A percentile compares a stretch with the other conserved stretches of the same genome.
These are phyloP conservation scores for Luperina nickerlii DNA, from an alignment of 2,888 invertebrate species.

Conservation along the genomic window DNA sequence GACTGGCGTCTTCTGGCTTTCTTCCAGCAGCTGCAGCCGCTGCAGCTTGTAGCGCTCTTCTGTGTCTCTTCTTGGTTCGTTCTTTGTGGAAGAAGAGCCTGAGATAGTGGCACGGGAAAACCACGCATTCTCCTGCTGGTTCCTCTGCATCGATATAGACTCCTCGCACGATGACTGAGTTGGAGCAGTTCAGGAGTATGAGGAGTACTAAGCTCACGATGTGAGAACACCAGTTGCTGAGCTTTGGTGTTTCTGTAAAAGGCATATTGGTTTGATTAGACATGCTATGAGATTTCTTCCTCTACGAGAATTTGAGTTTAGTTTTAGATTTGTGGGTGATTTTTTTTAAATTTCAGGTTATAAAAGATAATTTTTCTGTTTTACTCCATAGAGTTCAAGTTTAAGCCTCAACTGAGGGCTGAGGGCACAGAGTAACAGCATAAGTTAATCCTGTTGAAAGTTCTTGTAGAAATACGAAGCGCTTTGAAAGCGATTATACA, in stretches of 20 bases:
- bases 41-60: constrained; percentile 79
- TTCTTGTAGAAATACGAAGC: neutral
- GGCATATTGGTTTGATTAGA: constrained; percentile 12
- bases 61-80: constrained; percentile 91
- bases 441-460: neutral
- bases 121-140: constrained; percentile 94
- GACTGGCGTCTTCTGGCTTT: constrained; percentile 81
- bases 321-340: too few relatives aligned
- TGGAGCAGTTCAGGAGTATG: constrained; percentile 95
- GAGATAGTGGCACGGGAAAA: constrained; percentile 96
- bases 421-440: neutral
- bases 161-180: constrained; percentile 96
- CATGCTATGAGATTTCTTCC: neutral
- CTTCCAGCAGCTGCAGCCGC: constrained; percentile 77
- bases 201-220: constrained; percentile 93
- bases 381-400: neutral
- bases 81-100: constrained; percentile 94
- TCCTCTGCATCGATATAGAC: constrained; percentile 97
- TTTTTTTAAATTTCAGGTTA: neutral
- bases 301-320: neutral
- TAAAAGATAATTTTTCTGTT: neutral
- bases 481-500: neutral
- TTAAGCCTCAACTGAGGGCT: neutral
- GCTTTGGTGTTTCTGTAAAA: constrained; percentile 91
- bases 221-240: constrained; percentile 96